phyloP scores from a whole-genome alignment of 23 tunicate genomes.

The Styela plicata region DNA sequence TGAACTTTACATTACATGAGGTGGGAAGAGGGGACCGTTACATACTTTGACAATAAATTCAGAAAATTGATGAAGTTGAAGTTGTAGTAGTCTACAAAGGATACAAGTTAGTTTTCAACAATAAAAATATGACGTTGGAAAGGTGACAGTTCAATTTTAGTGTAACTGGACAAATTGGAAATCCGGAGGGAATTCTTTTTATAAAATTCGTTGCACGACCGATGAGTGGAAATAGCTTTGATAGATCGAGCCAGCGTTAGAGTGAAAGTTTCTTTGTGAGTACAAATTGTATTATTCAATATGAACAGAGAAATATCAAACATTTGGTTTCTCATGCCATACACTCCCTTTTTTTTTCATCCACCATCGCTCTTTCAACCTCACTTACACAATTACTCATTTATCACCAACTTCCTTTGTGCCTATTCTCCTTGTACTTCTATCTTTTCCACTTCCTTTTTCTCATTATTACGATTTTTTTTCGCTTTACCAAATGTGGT shows the following conservation, averaged over 20 bases:
- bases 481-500: too few relatives aligned
- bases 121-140: neutral
- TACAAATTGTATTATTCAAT: too few relatives aligned
- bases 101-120: neutral
- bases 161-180: neutral
- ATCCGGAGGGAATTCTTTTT: neutral
- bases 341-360: too few relatives aligned
- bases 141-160: neutral
- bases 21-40: neutral
- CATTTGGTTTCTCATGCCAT: too few relatives aligned
- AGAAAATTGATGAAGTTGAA: neutral
- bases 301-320: too few relatives aligned
- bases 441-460: too few relatives aligned
- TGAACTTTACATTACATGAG: neutral
- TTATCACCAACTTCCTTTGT: too few relatives aligned
- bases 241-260: neutral
- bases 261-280: neutral
- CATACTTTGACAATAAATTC: neutral
- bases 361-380: too few relatives aligned
- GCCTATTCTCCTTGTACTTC: too few relatives aligned
- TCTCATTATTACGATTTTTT: too few relatives aligned
- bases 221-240: neutral
- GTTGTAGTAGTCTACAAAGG: neutral
- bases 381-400: too few relatives aligned
- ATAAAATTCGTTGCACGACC: neutral